A percentile compares a stretch with the other conserved stretches of the same genome.
phyloP scores from a whole-genome alignment of 2,888 invertebrate species.

The Drosophila anceps region DNA sequence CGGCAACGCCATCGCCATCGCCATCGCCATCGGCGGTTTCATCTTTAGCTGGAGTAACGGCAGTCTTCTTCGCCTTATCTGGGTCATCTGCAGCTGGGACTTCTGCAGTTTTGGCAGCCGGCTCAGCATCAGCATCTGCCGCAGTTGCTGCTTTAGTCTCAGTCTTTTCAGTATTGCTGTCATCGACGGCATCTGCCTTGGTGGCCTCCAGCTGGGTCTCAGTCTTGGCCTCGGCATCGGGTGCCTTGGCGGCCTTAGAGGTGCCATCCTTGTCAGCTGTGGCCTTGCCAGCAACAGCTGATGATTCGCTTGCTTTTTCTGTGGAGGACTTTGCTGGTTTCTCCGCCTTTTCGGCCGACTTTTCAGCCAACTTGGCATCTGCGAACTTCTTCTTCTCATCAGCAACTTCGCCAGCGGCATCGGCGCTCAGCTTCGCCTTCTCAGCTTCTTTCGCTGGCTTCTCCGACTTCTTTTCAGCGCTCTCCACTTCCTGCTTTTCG shows the following conservation, averaged over 20 bases:
- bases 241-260: neutral
- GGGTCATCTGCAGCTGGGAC: slow-evolving; percentile 22
- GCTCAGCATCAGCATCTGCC: slow-evolving; percentile 7
- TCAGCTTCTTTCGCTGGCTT: slow-evolving; percentile 10
- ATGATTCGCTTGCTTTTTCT: slow-evolving; percentile 32
- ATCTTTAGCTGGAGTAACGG: slow-evolving; percentile 3
- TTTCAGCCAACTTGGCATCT: slow-evolving; percentile 20
- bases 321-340: slow-evolving; percentile 18
- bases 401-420: neutral
- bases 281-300: slow-evolving; percentile 11
- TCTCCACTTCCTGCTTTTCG: slow-evolving; percentile 67
- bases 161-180: slow-evolving; percentile 60
- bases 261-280: neutral
- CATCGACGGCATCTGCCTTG: slow-evolving; percentile 18
- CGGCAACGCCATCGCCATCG: neutral
- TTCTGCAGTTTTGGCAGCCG: slow-evolving; percentile 14
- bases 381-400: slow-evolving; percentile 8
- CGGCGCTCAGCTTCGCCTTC: slow-evolving; percentile 13
- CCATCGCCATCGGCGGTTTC: neutral
- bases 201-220: slow-evolving; percentile 37
- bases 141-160: slow-evolving; percentile 37
- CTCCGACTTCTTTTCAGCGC: slow-evolving; percentile 22
- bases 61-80: slow-evolving; percentile 26
- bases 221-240: slow-evolving; percentile 40
- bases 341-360: slow-evolving; percentile 26